Conservation (phyloP, 2,888 invertebrate species). For the Drosophila putrida region DNA sequence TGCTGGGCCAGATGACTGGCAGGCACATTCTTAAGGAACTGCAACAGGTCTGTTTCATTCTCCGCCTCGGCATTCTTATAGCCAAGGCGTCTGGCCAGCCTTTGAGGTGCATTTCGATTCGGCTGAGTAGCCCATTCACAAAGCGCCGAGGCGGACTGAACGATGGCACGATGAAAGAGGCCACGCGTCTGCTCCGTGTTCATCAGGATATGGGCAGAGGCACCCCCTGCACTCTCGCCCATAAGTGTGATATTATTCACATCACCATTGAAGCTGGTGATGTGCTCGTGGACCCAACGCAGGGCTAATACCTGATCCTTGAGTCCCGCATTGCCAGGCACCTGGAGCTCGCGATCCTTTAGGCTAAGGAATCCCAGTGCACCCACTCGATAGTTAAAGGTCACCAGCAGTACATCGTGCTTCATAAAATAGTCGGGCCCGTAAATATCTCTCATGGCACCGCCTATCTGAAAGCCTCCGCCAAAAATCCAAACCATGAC, state of each 20-base stretch:
- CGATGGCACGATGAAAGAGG: slow-evolving; percentile 83
- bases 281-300: slow-evolving; percentile 86
- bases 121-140: slow-evolving; percentile 62
- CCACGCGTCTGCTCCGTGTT: slow-evolving; percentile 85
- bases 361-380: slow-evolving; percentile 85
- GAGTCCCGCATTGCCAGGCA: slow-evolving; percentile 87
- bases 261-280: slow-evolving; percentile 86
- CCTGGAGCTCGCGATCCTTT: slow-evolving; percentile 84
- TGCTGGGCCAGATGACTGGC: slow-evolving; percentile 58
- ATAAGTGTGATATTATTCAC: slow-evolving; percentile 86
- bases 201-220: slow-evolving; percentile 85
- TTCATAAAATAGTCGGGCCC: slow-evolving; percentile 86
- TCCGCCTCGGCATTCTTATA: slow-evolving; percentile 31
- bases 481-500: slow-evolving; percentile 86
- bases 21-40: slow-evolving; percentile 45
- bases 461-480: slow-evolving; percentile 85
- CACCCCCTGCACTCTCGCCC: slow-evolving; percentile 86
- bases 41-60: slow-evolving; percentile 51
- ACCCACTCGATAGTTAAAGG: slow-evolving; percentile 86
- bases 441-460: slow-evolving; percentile 82
- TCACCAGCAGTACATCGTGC: slow-evolving; percentile 85
- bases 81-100: slow-evolving; percentile 55
- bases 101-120: slow-evolving; percentile 41
- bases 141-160: slow-evolving; percentile 79
- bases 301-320: slow-evolving; percentile 86